Evolutionary conservation across 1,140 invertebrate genomes (phyloP).

Genomic region (Trigoniulus corallinus): DNA sequence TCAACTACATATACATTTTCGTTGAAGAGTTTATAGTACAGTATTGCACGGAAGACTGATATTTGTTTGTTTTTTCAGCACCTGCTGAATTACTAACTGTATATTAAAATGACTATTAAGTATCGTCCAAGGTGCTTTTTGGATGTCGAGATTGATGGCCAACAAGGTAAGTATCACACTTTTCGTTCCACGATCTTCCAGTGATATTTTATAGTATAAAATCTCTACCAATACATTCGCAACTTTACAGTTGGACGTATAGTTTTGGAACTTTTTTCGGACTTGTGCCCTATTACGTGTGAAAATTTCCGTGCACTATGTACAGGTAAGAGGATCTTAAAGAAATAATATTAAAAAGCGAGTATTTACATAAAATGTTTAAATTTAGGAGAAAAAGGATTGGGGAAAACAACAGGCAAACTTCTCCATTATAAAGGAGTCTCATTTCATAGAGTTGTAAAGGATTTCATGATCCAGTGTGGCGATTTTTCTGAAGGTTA

Average conservation of each 20-base stretch:
- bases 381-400: constrained; percentile 19
- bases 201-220: neutral
- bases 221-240: neutral
- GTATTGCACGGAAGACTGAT: no score
- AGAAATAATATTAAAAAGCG: neutral
- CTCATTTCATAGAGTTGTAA: constrained; percentile 77
- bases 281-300: constrained; percentile 67
- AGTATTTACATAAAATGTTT: neutral
- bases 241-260: constrained; percentile 53
- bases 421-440: constrained; percentile 51
- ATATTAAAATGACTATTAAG: constrained; percentile 1
- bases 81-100: no score
- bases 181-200: neutral
- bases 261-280: constrained; percentile 83
- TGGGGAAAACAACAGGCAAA: constrained; percentile 40
- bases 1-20: no score
- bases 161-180: constrained; percentile 28
- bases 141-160: constrained; percentile 77
- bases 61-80: no score
- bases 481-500: constrained; percentile 21
- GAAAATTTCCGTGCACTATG: constrained; percentile 29
- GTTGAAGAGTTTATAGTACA: no score
- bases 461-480: constrained; percentile 62
- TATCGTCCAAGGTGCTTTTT: constrained; percentile 56
- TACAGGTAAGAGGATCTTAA: constrained; percentile 22